phyloP scores from a whole-genome alignment of 1,140 invertebrate genomes.

The Monomorium pharaonis region DNA sequence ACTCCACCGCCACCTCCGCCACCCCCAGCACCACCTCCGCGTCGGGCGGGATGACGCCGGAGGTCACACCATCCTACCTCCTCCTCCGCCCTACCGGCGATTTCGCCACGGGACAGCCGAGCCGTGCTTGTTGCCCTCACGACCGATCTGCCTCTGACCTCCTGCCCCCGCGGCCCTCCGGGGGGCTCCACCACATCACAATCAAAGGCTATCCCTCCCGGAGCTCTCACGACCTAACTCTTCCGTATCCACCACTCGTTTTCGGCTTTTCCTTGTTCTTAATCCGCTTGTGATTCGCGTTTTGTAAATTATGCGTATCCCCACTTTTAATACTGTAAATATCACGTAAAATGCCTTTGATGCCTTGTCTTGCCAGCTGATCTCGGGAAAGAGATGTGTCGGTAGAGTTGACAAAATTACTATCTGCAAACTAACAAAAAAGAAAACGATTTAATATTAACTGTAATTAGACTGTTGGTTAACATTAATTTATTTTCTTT shows the following conservation, averaged over 20 bases:
- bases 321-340: not conserved
- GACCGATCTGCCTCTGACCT: conserved; percentile 77
- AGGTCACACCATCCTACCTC: conserved; percentile 83
- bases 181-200: conserved; percentile 83
- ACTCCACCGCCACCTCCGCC: conserved; percentile 73
- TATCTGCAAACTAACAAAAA: not conserved
- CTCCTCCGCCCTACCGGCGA: conserved; percentile 78
- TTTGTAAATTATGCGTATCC: not conserved
- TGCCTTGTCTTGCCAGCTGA: not conserved
- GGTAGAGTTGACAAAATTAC: not conserved
- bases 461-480: no score
- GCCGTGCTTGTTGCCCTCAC: conserved; percentile 79
- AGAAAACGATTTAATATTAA: not conserved
- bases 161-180: conserved; percentile 78
- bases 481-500: no score
- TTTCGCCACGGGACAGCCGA: conserved; percentile 76
- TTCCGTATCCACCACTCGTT: conserved; percentile 54
- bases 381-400: not conserved
- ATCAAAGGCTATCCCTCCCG: conserved; percentile 74
- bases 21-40: conserved; percentile 75
- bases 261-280: conserved; percentile 26
- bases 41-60: conserved; percentile 81
- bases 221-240: conserved; percentile 73
- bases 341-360: not conserved
- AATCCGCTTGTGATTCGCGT: not conserved